These are phyloP conservation scores for Pseudomyrmex gracilis DNA, from an alignment of 1,140 invertebrate genomes.

Conservation along the genomic window DNA sequence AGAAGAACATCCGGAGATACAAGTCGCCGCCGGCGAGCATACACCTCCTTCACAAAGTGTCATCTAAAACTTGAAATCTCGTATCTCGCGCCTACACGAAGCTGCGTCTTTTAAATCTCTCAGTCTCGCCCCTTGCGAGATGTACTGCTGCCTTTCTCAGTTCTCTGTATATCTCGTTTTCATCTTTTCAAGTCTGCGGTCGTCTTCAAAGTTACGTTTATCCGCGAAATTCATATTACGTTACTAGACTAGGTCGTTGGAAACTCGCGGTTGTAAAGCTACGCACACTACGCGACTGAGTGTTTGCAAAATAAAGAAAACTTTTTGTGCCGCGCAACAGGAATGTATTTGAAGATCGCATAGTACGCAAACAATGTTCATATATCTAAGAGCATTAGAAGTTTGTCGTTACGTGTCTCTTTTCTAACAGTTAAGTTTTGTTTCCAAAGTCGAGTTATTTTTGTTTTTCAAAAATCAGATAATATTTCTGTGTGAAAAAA, in stretches of 20 bases:
- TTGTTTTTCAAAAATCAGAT: too few species aligned
- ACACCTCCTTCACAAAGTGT: slow-evolving; percentile 59
- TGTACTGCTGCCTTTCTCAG: not conserved
- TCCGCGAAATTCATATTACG: slow-evolving; percentile 51
- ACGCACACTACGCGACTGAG: not conserved
- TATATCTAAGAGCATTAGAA: too few species aligned
- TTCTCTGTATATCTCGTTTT: slow-evolving; percentile 20
- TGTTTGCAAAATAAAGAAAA: slow-evolving; percentile 40
- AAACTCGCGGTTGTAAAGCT: slow-evolving; percentile 39
- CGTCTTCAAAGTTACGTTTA: slow-evolving; percentile 61
- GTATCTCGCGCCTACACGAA: slow-evolving; percentile 61
- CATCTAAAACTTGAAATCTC: slow-evolving; percentile 75
- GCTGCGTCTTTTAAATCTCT: slow-evolving; percentile 51
- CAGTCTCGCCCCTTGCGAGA: not conserved
- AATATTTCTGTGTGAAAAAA: too few species aligned
- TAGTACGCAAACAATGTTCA: too few species aligned
- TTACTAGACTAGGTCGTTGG: slow-evolving; percentile 31
- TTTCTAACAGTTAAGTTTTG: too few species aligned
- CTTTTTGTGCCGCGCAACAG: not conserved
- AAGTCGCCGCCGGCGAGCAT: slow-evolving; percentile 42
- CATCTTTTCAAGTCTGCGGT: not conserved
- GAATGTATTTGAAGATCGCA: too few species aligned
- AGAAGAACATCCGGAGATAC: slow-evolving; percentile 50
- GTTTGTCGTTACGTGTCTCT: too few species aligned
- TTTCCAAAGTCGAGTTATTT: too few species aligned